Evolutionary conservation across 2,113 vertebrate genomes (phyloP).

Genomic region (Alethe diademata): DNA sequence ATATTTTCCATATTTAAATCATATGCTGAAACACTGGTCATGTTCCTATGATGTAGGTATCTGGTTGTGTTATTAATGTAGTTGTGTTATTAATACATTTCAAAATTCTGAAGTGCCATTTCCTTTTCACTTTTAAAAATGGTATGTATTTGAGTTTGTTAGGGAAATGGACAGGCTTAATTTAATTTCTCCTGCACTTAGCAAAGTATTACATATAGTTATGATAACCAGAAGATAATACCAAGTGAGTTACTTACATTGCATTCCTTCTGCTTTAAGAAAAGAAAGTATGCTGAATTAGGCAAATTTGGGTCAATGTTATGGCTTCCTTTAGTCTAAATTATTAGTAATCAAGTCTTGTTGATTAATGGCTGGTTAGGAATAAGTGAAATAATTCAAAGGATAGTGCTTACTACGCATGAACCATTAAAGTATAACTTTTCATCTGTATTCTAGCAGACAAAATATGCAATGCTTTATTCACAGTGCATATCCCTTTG

Average conservation of each 20-base stretch:
- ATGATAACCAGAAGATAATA: not conserved
- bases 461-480: not conserved
- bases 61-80: not conserved
- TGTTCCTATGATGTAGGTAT: not conserved
- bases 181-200: not conserved
- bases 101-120: not conserved
- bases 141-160: not conserved
- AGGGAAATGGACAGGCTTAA: not conserved
- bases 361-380: not conserved
- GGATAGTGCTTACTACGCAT: not conserved
- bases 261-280: not conserved
- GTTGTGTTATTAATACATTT: not conserved
- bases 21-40: not conserved
- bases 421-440: not conserved
- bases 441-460: not conserved
- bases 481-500: too few relatives aligned
- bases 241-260: not conserved
- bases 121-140: not conserved
- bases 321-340: not conserved
- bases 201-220: not conserved
- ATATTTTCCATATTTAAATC: not conserved
- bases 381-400: not conserved
- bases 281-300: not conserved
- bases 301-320: not conserved
- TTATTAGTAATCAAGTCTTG: not conserved